These are phyloP conservation scores for Clupea harengus DNA, from an alignment of 2,113 vertebrate species.

Conservation along the genomic window DNA sequence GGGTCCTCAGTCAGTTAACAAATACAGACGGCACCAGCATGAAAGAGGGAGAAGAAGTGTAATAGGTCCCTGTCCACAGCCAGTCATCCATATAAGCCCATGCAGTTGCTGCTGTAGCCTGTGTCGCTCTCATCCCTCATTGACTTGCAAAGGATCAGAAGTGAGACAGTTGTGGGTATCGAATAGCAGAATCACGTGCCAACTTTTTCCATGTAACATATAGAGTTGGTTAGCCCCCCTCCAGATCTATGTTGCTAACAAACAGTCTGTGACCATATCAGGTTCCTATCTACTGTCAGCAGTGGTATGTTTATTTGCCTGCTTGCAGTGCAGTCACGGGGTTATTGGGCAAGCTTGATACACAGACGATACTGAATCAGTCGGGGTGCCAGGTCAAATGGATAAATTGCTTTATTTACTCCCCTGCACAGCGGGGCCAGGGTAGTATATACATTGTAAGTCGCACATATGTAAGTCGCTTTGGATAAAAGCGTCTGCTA, in stretches of 20 bases:
- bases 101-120: constrained; percentile 1
- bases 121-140: neutral
- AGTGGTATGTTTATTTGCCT: neutral
- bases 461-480: too few relatives aligned
- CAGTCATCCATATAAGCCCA: neutral
- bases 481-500: too few relatives aligned
- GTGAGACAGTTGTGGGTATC: neutral
- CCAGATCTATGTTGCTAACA: neutral
- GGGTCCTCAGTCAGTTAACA: neutral
- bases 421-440: neutral
- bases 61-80: neutral
- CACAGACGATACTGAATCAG: neutral
- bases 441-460: too few relatives aligned
- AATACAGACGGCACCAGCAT: neutral
- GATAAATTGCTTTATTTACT: constrained; percentile 7
- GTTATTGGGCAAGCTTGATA: neutral
- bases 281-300: neutral
- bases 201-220: constrained; percentile 1
- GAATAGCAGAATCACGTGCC: neutral
- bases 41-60: neutral
- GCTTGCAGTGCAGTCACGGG: neutral
- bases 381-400: neutral
- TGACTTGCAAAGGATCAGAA: neutral
- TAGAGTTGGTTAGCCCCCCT: neutral
- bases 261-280: neutral